Evolutionary conservation across 2,113 vertebrate genomes (phyloP).

Genomic region (Brachyhypopomus occidentalis): DNA sequence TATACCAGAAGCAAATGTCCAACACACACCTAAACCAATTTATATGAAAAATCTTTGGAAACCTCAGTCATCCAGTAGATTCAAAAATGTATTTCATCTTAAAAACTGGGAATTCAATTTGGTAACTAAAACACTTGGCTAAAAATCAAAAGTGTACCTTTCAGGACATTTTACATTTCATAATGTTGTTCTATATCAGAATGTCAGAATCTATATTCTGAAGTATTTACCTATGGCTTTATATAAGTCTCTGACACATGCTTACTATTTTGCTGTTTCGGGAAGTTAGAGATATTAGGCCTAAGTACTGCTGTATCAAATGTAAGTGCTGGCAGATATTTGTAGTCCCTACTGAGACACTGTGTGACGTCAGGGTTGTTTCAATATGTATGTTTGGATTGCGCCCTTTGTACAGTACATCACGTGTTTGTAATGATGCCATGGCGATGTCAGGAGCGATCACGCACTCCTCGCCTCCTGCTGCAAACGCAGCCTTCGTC

Average conservation of each 20-base stretch:
- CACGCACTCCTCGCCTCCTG: not conserved
- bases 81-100: not conserved
- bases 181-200: too few relatives aligned
- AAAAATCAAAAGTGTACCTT: too few relatives aligned
- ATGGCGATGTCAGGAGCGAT: not conserved
- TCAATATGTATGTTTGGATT: not conserved
- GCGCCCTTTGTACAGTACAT: not conserved
- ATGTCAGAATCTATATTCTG: too few relatives aligned
- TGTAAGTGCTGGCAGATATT: not conserved
- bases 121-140: not conserved
- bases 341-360: not conserved
- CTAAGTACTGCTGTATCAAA: not conserved
- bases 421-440: not conserved
- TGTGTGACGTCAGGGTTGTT: not conserved
- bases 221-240: too few relatives aligned
- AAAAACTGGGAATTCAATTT: not conserved
- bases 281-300: not conserved
- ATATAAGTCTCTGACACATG: too few relatives aligned
- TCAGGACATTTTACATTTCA: too few relatives aligned
- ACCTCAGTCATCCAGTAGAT: not conserved
- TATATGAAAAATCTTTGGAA: not conserved
- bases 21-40: not conserved
- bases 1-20: conserved; percentile 49
- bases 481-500: conserved; percentile 10
- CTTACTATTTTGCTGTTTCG: not conserved